These are phyloP conservation scores for Peribatodes rhomboidaria DNA, from an alignment of 2,888 invertebrate genomes.

Conservation along the genomic window DNA sequence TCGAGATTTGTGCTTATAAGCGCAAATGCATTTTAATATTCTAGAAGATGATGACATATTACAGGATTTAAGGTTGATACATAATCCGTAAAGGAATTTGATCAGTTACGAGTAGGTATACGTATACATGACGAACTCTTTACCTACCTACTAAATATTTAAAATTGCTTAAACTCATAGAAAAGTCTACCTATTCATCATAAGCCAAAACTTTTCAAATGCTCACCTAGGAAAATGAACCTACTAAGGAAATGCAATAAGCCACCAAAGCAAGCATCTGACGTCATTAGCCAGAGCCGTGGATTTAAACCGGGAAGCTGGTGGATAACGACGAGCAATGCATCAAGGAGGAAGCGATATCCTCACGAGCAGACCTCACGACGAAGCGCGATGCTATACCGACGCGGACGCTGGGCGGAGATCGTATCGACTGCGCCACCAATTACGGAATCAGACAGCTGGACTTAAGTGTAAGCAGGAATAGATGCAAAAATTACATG, in stretches of 20 bases:
- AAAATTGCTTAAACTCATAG: too few relatives aligned
- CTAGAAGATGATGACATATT: too few relatives aligned
- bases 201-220: too few relatives aligned
- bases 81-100: too few relatives aligned
- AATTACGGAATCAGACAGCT: constrained; percentile 20
- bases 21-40: too few relatives aligned
- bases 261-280: constrained; percentile 12
- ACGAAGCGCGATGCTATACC: constrained; percentile 14
- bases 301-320: constrained; percentile 44
- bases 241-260: constrained; percentile 4
- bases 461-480: not conserved
- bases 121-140: too few relatives aligned
- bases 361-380: constrained; percentile 48
- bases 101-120: too few relatives aligned
- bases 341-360: constrained; percentile 62
- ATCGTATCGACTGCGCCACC: constrained; percentile 37
- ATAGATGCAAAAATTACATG: not conserved
- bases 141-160: too few relatives aligned
- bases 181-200: too few relatives aligned
- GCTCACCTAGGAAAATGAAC: too few relatives aligned
- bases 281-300: constrained; percentile 18
- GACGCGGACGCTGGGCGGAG: constrained; percentile 14
- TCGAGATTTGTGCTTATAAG: too few relatives aligned
- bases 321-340: constrained; percentile 55
- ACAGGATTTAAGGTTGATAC: too few relatives aligned